These are phyloP conservation scores for Trematomus bernacchii DNA, from an alignment of 2,797 vertebrate species.

Conservation along the genomic window DNA sequence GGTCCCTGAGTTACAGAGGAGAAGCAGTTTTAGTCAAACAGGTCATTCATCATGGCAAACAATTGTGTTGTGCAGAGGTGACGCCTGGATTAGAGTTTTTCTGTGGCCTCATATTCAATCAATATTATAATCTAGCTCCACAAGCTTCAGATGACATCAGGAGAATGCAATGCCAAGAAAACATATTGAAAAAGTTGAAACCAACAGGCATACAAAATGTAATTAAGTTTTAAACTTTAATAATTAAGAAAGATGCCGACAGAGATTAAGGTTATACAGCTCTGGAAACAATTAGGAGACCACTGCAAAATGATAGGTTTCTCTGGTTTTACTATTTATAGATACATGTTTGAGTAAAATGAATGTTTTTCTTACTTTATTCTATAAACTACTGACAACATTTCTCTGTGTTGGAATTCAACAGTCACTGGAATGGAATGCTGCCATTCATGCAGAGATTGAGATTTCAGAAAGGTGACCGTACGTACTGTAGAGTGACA, in stretches of 20 bases:
- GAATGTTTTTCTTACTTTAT: no score
- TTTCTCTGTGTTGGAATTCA: no score
- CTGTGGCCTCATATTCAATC: slow-evolving; percentile 28
- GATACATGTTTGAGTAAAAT: no score
- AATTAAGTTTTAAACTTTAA: neutral
- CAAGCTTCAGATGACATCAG: slow-evolving; percentile 20
- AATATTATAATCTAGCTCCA: slow-evolving; percentile 33
- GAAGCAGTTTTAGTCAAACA: slow-evolving; percentile 43
- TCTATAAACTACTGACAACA: no score
- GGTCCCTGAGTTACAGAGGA: slow-evolving; percentile 73
- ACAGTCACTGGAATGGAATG: no score
- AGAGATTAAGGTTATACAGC: slow-evolving; percentile 1
- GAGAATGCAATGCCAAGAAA: slow-evolving; percentile 10
- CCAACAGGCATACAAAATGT: neutral
- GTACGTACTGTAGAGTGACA: neutral
- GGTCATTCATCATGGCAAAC: slow-evolving; percentile 48
- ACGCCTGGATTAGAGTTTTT: neutral
- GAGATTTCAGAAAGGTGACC: neutral
- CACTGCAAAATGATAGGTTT: no score
- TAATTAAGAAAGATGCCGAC: neutral
- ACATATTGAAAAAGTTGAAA: slow-evolving; percentile 12
- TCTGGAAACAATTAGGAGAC: no score
- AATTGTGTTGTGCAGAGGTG: slow-evolving; percentile 25
- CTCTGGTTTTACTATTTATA: no score
- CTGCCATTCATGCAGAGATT: no score